phyloP scores from a whole-genome alignment of 2,888 invertebrate species.

The Apantesis nais region DNA sequence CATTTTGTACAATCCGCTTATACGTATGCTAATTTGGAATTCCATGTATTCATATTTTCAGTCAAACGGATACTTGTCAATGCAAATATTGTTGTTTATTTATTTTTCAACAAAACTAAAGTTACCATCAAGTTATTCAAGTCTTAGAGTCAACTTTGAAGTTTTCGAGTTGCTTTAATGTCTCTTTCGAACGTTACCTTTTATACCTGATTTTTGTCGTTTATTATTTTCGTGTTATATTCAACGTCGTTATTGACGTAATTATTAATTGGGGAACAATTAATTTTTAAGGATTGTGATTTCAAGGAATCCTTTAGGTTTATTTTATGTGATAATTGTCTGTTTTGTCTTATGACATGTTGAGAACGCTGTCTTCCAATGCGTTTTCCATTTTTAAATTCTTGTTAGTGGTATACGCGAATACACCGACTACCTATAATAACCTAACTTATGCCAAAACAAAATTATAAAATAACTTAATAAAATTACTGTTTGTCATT shows the following conservation, averaged over 20 bases:
- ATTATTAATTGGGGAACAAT: slow-evolving; percentile 81
- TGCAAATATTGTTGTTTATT: slow-evolving; percentile 60
- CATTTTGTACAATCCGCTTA: slow-evolving; percentile 58
- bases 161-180: slow-evolving; percentile 78
- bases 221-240: slow-evolving; percentile 69
- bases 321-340: slow-evolving; percentile 81
- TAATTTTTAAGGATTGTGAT: slow-evolving; percentile 82
- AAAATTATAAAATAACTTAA: slow-evolving; percentile 6
- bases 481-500: background rate
- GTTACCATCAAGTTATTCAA: slow-evolving; percentile 84
- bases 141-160: slow-evolving; percentile 70
- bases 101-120: slow-evolving; percentile 71
- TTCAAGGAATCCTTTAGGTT: slow-evolving; percentile 77
- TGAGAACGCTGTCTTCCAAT: slow-evolving; percentile 79
- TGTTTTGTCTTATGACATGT: slow-evolving; percentile 65
- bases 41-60: slow-evolving; percentile 35
- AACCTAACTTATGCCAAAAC: slow-evolving; percentile 18
- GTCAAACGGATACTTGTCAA: slow-evolving; percentile 51
- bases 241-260: slow-evolving; percentile 70
- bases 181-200: slow-evolving; percentile 81
- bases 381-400: slow-evolving; percentile 69
- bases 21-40: slow-evolving; percentile 44
- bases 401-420: slow-evolving; percentile 27
- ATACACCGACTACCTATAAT: slow-evolving; percentile 20
- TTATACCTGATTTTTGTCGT: slow-evolving; percentile 79